Conservation (phyloP, 2,888 invertebrate species). For the Caenorhabditis sp. region DNA sequence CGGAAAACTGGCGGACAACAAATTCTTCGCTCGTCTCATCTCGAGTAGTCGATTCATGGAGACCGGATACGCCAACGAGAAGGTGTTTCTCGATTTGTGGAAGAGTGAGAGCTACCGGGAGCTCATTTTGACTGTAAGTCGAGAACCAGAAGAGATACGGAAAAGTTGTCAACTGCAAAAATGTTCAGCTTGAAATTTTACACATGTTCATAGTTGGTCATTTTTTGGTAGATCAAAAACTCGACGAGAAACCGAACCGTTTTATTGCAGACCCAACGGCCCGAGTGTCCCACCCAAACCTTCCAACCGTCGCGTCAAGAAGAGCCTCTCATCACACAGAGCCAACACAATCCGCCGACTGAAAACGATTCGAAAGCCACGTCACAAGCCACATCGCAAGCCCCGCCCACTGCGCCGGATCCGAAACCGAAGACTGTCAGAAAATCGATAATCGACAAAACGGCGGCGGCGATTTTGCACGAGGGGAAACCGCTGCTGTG, state of each 20-base stretch:
- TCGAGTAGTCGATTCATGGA: slow-evolving; percentile 48
- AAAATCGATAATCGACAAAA: slow-evolving; percentile 75
- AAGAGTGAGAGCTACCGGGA: slow-evolving; percentile 51
- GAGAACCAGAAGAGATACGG: background rate
- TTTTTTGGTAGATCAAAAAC: background rate
- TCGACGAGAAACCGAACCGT: no score
- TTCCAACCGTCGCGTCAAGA: background rate
- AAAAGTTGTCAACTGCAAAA: slow-evolving; percentile 2
- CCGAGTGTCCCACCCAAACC: slow-evolving; percentile 35
- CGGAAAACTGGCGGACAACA: slow-evolving; percentile 16
- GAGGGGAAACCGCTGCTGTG: slow-evolving; percentile 74
- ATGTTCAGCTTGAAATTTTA: background rate
- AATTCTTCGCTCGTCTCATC: slow-evolving; percentile 32
- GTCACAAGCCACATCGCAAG: slow-evolving; percentile 12
- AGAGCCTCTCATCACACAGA: background rate
- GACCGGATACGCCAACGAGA: slow-evolving; percentile 48
- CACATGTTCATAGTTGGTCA: background rate
- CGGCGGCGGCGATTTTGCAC: slow-evolving; percentile 75
- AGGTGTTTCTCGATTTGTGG: slow-evolving; percentile 52
- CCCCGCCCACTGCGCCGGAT: background rate
- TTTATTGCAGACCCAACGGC: slow-evolving; percentile 35
- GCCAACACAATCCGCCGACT: background rate
- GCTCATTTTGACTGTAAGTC: slow-evolving; percentile 30
- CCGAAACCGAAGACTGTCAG: slow-evolving; percentile 15
- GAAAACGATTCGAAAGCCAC: background rate